Evolutionary conservation across 2,113 vertebrate genomes (phyloP), one percentile per base, ranked within the genome.

Genomic region (Hepsetus odoe): DNA sequence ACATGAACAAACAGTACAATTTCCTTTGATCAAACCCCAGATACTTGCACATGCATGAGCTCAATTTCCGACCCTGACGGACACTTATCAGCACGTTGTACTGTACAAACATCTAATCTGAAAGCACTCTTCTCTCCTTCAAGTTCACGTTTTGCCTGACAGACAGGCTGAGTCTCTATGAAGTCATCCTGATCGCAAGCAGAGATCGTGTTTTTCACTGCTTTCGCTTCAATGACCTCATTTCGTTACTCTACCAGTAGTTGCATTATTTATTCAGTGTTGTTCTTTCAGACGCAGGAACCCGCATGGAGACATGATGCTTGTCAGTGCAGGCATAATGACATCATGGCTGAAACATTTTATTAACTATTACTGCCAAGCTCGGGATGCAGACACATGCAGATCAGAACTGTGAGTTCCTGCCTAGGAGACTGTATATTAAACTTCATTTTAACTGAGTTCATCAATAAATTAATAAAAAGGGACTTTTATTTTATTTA

Each of bases 301-400:
- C 58, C 84, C 79, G 73, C 81, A 87, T 49, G 53, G 55, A 83
- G 83, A 85, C 82, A 51, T 89, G 89, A 89, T 86, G 80, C 79
- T 87, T 86, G 87, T 91, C 85, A 82, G 74, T 69, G 62, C 81
- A 85, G 58, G 83, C 12, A 70, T n/a, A 64, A 85, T 91, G 87
- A 89, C 88, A 89, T 92, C 88, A 90, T 88, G 53, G 77, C 55
- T 72, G 59, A 84, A 76, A 66, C n/a, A 55, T 53, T 82, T 83
- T 71, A 76, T 87, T 82, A 86, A 12, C 55, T 77, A 26, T 46
- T 55, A 51, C 30, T 78, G 67, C 66, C 55, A 71, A 51, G 56
- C 2, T 1, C 62, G 28, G 64, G 24, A 64, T 7, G 49, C 16
- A n/a, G 33, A 38, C 16, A 62, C 59, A 28, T 3, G 10, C 40